Evolutionary conservation across 2,113 vertebrate species (phyloP).

Genomic region (Poeciliopsis occidentalis): DNA sequence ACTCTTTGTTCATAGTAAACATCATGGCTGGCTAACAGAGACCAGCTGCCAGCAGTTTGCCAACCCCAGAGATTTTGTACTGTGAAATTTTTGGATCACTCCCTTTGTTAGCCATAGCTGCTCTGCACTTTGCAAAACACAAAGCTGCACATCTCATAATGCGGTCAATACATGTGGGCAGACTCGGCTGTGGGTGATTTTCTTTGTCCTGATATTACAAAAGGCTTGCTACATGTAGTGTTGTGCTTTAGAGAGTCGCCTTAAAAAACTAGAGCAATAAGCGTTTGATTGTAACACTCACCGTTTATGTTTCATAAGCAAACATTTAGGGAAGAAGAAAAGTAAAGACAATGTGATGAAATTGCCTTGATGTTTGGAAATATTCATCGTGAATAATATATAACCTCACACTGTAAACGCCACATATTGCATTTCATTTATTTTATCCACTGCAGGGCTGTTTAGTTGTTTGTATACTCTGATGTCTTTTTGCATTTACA

Average conservation of each 20-base stretch:
- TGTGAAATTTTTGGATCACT: neutral
- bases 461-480: neutral
- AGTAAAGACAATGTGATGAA: neutral
- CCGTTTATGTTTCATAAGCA: neutral
- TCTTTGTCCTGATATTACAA: neutral
- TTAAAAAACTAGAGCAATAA: neutral
- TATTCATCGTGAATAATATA: neutral
- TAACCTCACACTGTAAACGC: neutral
- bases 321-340: neutral
- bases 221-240: neutral
- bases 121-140: slow-evolving; percentile 5
- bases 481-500: neutral
- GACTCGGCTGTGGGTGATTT: neutral
- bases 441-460: neutral
- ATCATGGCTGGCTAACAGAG: neutral
- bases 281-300: neutral
- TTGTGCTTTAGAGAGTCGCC: neutral
- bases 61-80: neutral
- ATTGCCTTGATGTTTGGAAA: neutral
- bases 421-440: neutral
- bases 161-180: neutral
- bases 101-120: neutral
- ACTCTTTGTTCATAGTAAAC: neutral
- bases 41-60: neutral
- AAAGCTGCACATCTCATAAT: neutral